Evolutionary conservation across 1,140 invertebrate genomes (phyloP).

Genomic region (Cyclargus thomasi): DNA sequence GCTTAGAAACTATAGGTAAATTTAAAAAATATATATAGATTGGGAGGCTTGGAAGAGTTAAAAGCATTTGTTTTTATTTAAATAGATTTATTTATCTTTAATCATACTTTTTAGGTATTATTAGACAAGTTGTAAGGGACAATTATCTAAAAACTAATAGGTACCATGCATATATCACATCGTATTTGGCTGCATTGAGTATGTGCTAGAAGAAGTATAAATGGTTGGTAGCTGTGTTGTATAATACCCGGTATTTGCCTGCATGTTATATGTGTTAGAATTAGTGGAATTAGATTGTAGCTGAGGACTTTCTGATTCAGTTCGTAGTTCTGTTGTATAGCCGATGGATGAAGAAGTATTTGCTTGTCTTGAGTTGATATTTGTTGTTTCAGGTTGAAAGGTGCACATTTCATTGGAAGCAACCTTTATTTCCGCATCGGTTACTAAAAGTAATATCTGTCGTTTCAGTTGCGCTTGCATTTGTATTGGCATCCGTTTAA

Average conservation of each 20-base stretch:
- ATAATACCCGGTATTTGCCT: background rate
- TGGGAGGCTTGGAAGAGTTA: too few species aligned
- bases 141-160: background rate
- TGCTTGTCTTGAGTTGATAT: background rate
- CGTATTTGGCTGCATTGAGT: background rate
- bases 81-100: background rate
- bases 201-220: background rate
- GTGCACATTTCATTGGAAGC: background rate
- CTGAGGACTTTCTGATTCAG: background rate
- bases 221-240: background rate
- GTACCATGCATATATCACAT: slow-evolving; percentile 3
- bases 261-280: background rate
- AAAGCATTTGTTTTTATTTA: slow-evolving; percentile 4
- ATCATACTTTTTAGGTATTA: background rate
- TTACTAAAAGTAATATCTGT: slow-evolving; percentile 8
- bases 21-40: too few species aligned
- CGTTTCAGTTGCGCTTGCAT: slow-evolving; percentile 14
- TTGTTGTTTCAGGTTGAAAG: slow-evolving; percentile 1
- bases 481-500: slow-evolving; percentile 14
- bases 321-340: slow-evolving; percentile 3
- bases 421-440: slow-evolving; percentile 16
- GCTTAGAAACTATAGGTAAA: too few species aligned
- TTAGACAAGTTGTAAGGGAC: background rate
- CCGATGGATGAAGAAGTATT: background rate
- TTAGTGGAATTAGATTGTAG: slow-evolving; percentile 1